These are phyloP conservation scores for Gymnarchus niloticus DNA, from an alignment of 2,113 vertebrate species.

Conservation along the genomic window DNA sequence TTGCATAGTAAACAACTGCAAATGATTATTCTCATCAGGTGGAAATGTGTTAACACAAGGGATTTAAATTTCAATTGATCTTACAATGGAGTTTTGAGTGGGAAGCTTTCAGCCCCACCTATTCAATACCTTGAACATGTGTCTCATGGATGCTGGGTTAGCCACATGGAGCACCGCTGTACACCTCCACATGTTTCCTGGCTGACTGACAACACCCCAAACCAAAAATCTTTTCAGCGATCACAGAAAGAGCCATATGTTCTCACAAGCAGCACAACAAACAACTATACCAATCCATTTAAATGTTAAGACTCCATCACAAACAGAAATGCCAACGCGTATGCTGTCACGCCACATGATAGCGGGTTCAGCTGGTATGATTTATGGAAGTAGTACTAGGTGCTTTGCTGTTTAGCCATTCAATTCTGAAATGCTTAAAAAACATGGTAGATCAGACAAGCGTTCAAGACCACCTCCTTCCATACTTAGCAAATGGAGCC, in stretches of 20 bases:
- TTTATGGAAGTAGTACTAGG: background rate
- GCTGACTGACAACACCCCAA: background rate
- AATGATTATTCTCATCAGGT: conserved; percentile 2
- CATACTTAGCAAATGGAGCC: background rate
- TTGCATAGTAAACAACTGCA: background rate
- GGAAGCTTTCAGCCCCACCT: background rate
- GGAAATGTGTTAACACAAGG: background rate
- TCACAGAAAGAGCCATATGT: background rate
- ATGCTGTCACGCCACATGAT: background rate
- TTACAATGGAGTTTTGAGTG: background rate
- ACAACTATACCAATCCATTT: background rate
- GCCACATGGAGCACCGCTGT: background rate
- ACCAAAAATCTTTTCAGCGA: background rate
- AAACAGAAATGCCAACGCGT: background rate
- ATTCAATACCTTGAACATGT: background rate
- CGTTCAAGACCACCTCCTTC: background rate
- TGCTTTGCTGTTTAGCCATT: background rate
- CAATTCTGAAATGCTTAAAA: background rate
- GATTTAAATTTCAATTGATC: background rate
- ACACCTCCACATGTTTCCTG: background rate
- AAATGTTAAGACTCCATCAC: background rate
- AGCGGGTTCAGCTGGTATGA: background rate
- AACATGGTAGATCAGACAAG: background rate
- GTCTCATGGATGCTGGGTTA: background rate
- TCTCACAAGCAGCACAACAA: background rate